Base-by-base conservation (phyloP, 2,797 vertebrate species). In the Poeciliopsis gracilis region DNA sequence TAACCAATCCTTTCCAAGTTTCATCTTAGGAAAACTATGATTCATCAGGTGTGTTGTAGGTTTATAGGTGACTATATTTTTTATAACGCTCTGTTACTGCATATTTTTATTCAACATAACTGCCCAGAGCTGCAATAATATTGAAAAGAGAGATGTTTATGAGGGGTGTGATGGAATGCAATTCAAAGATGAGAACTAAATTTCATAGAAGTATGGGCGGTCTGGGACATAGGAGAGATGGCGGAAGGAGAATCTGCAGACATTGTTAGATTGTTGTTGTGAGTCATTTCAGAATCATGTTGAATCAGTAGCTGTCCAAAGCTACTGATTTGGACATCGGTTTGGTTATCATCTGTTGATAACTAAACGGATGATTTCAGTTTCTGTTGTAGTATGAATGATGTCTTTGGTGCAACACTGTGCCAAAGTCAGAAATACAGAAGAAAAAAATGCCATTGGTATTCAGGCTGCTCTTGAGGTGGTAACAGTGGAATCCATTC, bases 391-490 rank as follows among this genome's bases (percentile, higher is more conserved):
- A 73, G 77, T 70, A 75, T 38, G n/a, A 73, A 63, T 57, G 47
- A 66, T 66, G 20, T 53, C 51, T 53, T 53, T 53, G 49, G 49
- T 53, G 59, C 67, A 25, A 76, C 41, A 20, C 10, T 2, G 70
- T 43, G 23, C 72, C 33, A 79, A 38, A 78, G 71, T 77, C 73
- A 77, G 78, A 77, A 86, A 71, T 30, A 33, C 15, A 61, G 23
- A 49, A 12, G 73, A 57, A 73, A 47, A 46, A 49, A 1, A 15
- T 16, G 59, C 47, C 61, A 78, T 84, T 82, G 33, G 72, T 57
- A 84, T 86, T 88, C 80, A 82, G 51, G 72, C 72, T 61, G 75
- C 33, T 76, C 36, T 41, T 81, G 38, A 69, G 70, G 13, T 72
- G 61, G 36, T 57, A 28, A 59, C 53, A 77, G 10, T 55, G 20